These are phyloP conservation scores for Bimastos eiseni DNA, from an alignment of 2,888 invertebrate species.

Conservation along the genomic window DNA sequence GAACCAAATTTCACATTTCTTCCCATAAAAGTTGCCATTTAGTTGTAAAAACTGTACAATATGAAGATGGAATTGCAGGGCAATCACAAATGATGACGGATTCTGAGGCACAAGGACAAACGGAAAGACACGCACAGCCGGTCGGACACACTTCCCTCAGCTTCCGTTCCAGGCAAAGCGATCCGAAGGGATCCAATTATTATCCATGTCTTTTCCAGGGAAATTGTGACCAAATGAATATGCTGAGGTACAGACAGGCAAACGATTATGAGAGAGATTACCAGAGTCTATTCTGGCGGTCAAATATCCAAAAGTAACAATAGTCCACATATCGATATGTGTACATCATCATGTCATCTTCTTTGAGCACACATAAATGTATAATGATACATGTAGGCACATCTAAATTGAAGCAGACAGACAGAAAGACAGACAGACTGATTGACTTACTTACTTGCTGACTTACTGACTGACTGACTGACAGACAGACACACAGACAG, in stretches of 20 bases:
- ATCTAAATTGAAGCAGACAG: not conserved
- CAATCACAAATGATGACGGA: not conserved
- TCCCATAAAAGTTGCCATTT: not conserved
- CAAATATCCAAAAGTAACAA: not conserved
- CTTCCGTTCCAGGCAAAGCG: not conserved
- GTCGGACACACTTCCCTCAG: not conserved
- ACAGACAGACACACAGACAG: too few relatives aligned
- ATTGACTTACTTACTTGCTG: too few relatives aligned
- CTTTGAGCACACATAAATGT: too few relatives aligned
- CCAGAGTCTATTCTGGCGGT: not conserved
- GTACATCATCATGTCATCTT: not conserved
- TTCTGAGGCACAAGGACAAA: not conserved
- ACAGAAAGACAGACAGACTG: too few relatives aligned
- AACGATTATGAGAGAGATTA: not conserved
- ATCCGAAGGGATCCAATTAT: conserved; percentile 5
- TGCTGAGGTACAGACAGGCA: not conserved
- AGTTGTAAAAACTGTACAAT: not conserved
- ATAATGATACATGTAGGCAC: too few relatives aligned
- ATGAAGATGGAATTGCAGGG: not conserved
- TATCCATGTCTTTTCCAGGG: not conserved
- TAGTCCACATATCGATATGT: not conserved
- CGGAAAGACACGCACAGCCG: not conserved
- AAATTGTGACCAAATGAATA: not conserved
- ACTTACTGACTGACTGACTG: too few relatives aligned
- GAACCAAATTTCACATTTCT: not conserved